phyloP scores from a whole-genome alignment of 2,113 vertebrate genomes.

The Odobenus rosmarus region DNA sequence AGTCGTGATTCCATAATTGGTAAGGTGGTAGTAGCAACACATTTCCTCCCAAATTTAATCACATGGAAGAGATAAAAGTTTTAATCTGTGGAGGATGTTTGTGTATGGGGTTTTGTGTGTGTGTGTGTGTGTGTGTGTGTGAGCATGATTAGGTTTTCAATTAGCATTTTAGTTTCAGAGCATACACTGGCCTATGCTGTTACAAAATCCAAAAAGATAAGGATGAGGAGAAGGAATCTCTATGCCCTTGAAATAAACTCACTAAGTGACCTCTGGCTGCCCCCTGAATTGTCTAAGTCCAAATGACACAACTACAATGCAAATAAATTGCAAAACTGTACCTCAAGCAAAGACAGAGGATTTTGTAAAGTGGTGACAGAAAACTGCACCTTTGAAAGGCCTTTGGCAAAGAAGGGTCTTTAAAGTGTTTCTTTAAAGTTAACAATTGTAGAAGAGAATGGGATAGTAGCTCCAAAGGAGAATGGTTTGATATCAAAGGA shows the following conservation, averaged over 20 bases:
- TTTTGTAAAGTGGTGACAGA: not conserved
- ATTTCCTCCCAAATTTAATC: conserved; percentile 28
- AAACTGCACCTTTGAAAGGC: not conserved
- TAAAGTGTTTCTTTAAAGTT: not conserved
- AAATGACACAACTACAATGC: not conserved
- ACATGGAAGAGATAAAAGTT: not conserved
- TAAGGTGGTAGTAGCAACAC: not conserved
- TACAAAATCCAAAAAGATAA: not conserved
- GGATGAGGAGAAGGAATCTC: not conserved
- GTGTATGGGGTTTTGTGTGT: not conserved
- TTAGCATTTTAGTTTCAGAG: conserved; percentile 10
- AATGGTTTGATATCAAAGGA: not conserved
- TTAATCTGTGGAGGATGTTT: not conserved
- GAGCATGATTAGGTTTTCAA: not conserved
- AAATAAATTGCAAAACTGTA: not conserved
- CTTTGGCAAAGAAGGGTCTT: not conserved
- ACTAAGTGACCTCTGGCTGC: not conserved
- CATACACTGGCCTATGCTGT: not conserved
- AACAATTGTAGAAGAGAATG: not conserved
- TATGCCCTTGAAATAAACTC: not conserved
- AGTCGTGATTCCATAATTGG: conserved; percentile 31
- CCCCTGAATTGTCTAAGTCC: not conserved
- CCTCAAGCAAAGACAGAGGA: not conserved
- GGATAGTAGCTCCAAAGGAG: not conserved
- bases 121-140: not conserved